Base-by-base conservation (phyloP, 2,113 vertebrate species). In the Phasianus colchicus region DNA sequence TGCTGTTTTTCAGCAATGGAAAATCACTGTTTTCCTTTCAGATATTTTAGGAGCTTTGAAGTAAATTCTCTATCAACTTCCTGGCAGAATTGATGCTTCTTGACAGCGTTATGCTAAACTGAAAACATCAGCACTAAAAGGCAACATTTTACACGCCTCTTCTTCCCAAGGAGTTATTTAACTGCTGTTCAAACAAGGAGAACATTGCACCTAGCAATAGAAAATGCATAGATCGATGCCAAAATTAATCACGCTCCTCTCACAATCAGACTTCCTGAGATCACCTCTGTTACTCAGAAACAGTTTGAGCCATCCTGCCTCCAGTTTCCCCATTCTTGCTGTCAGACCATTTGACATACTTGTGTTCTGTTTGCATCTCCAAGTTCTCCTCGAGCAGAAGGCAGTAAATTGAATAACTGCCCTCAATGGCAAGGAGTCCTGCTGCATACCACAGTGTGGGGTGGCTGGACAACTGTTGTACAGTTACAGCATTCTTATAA, bases 251-350 rank as follows among this genome's bases (percentile, higher is more conserved):
- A 84, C 21, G 36, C 5, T 20, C 79, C 69, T 47, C 86, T 83
- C 78, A 48, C 83, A 61, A 48, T 27, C 65, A 94, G 83, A 82
- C 43, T 60, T 82, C 58, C 47, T 83, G 77, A 78, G 11, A 76
- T 95, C 90, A 84, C 67, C 83, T 78, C 89, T 94, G 92, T 95
- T 97, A 93, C 93, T 50, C 57, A 50, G 70, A 90, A 82, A 60
- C 8, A 38, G 29, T 43, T 55, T 61, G 57, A 77, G 85, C 78
- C 50, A 13, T 29, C 43, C 48, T 79, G 52, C 55, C 8, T 67
- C 67, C 32, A 60, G 4, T 36, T 60, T 58, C 45, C 73, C 29
- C 30, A 24, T 89, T 91, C 89, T 84, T 8, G 36, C 36, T 88
- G 57, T 73, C 84, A 81, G 87, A 61, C 89, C 75, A 65, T 74